phyloP scores from a whole-genome alignment of 2,888 invertebrate species.

The Hecatera dysodea region DNA sequence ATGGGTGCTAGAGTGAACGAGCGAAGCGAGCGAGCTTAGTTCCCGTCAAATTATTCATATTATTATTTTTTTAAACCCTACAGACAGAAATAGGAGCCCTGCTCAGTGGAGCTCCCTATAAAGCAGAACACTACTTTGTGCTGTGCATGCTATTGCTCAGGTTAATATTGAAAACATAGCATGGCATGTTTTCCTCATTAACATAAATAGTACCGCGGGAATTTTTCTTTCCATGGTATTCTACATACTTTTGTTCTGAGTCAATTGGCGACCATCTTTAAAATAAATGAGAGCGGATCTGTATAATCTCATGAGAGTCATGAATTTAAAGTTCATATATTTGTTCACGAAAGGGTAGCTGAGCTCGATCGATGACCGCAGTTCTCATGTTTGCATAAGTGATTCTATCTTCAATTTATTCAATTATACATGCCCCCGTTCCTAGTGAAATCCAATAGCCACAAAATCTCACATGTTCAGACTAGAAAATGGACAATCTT shows the following conservation, averaged over 20 bases:
- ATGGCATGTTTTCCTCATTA: no score
- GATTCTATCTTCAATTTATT: conserved; percentile 19
- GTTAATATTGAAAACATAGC: no score
- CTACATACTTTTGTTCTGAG: not conserved
- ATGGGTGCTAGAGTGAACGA: no score
- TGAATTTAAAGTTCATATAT: not conserved
- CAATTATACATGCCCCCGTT: not conserved
- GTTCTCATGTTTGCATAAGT: conserved; percentile 1
- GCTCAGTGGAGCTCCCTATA: no score
- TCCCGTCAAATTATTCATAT: no score
- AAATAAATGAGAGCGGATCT: not conserved
- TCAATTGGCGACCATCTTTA: not conserved
- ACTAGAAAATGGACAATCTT: not conserved
- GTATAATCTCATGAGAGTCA: no score
- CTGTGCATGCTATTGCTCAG: no score
- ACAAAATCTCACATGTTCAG: not conserved
- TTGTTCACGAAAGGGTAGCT: not conserved
- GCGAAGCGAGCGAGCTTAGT: no score
- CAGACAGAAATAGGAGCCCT: no score
- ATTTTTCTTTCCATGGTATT: not conserved
- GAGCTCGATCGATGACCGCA: not conserved
- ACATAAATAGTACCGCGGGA: not conserved
- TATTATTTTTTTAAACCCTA: no score
- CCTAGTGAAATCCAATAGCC: not conserved
- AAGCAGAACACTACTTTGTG: no score